Conservation (phyloP, 2,797 vertebrate species). For the Acipenser transmontanus region DNA sequence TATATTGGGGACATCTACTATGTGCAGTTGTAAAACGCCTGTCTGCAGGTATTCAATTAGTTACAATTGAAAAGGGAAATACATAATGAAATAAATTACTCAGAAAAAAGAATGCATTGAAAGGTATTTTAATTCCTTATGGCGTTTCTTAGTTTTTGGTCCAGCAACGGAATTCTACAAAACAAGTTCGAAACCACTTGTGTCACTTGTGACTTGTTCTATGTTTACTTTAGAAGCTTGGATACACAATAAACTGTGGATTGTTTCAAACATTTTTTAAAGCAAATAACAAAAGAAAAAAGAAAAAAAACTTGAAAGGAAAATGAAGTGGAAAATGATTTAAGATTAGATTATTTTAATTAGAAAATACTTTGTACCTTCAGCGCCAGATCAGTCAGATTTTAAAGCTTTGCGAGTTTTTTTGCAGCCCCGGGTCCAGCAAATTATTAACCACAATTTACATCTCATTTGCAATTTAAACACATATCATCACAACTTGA, state of each 20-base stretch:
- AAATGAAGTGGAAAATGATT: slow-evolving; percentile 37
- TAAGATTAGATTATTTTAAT: slow-evolving; percentile 58
- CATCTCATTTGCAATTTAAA: slow-evolving; percentile 64
- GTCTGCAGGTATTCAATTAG: background rate
- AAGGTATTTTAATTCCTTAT: background rate
- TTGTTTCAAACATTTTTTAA: background rate
- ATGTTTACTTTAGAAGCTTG: background rate
- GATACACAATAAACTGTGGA: background rate
- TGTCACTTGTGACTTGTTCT: too few relatives aligned
- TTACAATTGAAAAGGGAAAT: background rate
- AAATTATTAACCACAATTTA: slow-evolving; percentile 66
- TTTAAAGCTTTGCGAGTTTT: slow-evolving; percentile 41
- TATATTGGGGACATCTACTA: slow-evolving; percentile 33
- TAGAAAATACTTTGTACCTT: slow-evolving; percentile 57
- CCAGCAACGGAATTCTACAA: too few relatives aligned
- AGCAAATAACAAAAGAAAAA: background rate
- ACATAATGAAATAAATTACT: background rate
- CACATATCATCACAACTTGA: slow-evolving; percentile 14
- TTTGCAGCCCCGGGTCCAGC: slow-evolving; percentile 50
- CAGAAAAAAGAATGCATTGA: background rate
- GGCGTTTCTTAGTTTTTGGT: too few relatives aligned
- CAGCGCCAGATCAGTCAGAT: slow-evolving; percentile 54
- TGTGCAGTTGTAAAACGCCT: slow-evolving; percentile 24
- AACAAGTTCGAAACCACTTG: too few relatives aligned
- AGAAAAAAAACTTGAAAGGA: background rate